Base-by-base conservation (phyloP, 2,113 vertebrate genomes). In the Macrotus californicus region DNA sequence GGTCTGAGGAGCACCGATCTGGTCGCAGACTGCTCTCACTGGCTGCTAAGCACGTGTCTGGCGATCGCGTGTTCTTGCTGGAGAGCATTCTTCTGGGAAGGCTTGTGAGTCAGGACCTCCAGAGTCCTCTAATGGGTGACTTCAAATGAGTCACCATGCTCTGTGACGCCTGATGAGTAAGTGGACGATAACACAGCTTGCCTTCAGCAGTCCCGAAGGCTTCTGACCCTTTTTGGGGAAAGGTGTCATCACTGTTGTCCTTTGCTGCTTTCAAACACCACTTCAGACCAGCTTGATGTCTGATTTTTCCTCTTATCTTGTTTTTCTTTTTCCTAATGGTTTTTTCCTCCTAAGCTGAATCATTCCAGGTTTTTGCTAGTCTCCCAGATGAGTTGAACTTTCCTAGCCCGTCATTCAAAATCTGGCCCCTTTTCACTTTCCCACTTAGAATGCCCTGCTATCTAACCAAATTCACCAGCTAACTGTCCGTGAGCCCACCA, bases 61-160 rank as follows among this genome's bases (percentile, higher is more conserved):
- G 22, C 41, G 81, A 56, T 54, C 56, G 59, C 0, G 6, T 82
- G 39, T 64, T 52, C 67, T 36, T 87, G 75, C 59, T 36, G 22
- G 84, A 76, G n/a, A 92, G 46, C 50, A 36, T 64, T 89, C 84
- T 96, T 96, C 87, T 84, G 72, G 95, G 92, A 95, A 96, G 70
- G 52, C 59, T 39, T 87, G 52, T 97, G 94, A 96, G 90, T 96
- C 95, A 96, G 85, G 95, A 34, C 31, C 88, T 64, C 69, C 18
- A 0, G 88, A 87, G 76, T 76, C 87, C 56, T 83, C 16, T 0
- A 7, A 48, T 64, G 84, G 50, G 56, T 46, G 75, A 54, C 70
- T 84, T 92, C 43, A 39, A 43, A 81, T 91, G 94, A 97, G 76
- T 96, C 96, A 97, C 82, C 5, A 0, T 0, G 14, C 36, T 70